A percentile compares a stretch with the other conserved stretches of the same genome.
These are phyloP conservation scores for Caenorhabditis wallacei DNA, from an alignment of 2,888 invertebrate genomes.

Conservation along the genomic window DNA sequence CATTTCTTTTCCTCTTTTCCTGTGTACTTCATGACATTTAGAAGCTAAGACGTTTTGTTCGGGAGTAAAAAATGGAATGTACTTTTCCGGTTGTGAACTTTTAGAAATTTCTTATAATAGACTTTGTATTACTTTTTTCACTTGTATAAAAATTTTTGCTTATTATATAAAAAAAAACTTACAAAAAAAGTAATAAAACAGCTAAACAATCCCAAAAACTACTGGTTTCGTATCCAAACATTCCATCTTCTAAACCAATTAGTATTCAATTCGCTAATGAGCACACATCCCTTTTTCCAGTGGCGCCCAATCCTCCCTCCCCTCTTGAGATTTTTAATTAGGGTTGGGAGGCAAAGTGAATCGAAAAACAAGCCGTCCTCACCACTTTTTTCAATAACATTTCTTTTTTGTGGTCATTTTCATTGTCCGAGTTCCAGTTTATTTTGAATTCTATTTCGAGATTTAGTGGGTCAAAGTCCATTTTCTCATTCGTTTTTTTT, in stretches of 20 bases:
- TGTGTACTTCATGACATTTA: conserved; percentile 33
- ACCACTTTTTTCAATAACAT: conserved; percentile 11
- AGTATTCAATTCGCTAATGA: conserved; percentile 52
- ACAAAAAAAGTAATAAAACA: too few species aligned
- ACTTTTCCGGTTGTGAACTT: conserved; percentile 32
- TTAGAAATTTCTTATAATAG: neutral
- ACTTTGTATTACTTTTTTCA: neutral
- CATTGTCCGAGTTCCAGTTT: too few species aligned
- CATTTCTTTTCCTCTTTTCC: conserved; percentile 24
- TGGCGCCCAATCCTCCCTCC: conserved; percentile 35
- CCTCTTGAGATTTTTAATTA: conserved; percentile 64
- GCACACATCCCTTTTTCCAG: conserved; percentile 22
- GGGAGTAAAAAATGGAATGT: conserved; percentile 11
- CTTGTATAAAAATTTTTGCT: neutral
- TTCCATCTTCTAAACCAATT: conserved; percentile 16
- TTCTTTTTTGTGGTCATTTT: neutral
- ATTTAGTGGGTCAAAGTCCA: neutral
- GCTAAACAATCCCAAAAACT: too few species aligned
- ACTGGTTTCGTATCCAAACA: neutral
- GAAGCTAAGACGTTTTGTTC: neutral
- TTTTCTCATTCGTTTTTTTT: neutral
- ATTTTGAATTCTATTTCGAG: too few species aligned
- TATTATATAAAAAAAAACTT: too few species aligned
- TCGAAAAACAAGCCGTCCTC: conserved; percentile 8
- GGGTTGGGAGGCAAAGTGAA: conserved; percentile 8